phyloP scores from a whole-genome alignment of 2,797 vertebrate genomes.

The Arnoldichthys spilopterus region DNA sequence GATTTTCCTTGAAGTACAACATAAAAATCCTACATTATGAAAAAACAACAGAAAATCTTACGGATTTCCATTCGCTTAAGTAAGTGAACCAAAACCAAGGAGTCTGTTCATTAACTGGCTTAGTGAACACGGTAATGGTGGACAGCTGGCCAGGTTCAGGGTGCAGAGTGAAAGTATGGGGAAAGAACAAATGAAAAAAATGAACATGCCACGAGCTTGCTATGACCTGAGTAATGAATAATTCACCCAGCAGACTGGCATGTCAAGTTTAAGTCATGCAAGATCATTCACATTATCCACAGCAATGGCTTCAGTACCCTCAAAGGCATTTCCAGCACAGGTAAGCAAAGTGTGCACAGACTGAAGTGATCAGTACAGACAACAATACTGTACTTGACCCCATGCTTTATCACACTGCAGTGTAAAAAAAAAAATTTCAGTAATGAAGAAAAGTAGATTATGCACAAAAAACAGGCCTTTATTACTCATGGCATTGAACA shows the following conservation, averaged over 20 bases:
- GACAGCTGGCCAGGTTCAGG: slow-evolving; percentile 44
- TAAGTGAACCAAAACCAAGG: slow-evolving; percentile 41
- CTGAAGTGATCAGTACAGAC: slow-evolving; percentile 4
- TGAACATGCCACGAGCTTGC: slow-evolving; percentile 8
- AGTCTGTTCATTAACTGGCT: slow-evolving; percentile 49
- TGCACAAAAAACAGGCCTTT: neutral
- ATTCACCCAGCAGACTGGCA: neutral
- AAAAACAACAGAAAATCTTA: neutral
- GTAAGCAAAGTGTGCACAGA: neutral
- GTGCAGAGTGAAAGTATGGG: slow-evolving; percentile 24
- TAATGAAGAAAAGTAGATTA: slow-evolving; percentile 1
- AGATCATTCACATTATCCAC: neutral
- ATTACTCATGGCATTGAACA: neutral
- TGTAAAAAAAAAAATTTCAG: neutral
- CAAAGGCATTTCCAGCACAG: slow-evolving; percentile 12
- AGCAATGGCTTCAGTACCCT: neutral
- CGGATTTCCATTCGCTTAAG: slow-evolving; percentile 2
- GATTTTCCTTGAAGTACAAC: neutral
- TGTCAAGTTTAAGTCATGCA: neutral
- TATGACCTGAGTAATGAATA: slow-evolving; percentile 4
- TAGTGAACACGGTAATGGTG: slow-evolving; percentile 47
- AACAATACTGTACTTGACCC: neutral
- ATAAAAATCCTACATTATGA: neutral
- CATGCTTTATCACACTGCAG: neutral
- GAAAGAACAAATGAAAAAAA: slow-evolving; percentile 4